phyloP scores from a whole-genome alignment of 1,140 invertebrate genomes.

The Arion vulgaris region DNA sequence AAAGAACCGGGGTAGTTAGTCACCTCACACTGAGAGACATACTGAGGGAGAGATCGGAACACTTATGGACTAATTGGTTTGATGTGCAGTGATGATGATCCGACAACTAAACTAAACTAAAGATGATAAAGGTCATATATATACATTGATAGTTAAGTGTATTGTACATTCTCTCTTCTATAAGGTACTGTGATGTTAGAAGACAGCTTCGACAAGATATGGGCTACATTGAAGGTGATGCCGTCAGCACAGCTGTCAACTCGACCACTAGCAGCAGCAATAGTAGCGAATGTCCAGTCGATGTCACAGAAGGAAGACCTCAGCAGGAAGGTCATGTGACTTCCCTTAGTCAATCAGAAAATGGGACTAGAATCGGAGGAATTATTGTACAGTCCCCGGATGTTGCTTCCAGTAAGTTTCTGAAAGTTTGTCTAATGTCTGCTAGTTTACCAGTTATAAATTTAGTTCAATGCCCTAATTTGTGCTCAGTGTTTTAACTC shows the following conservation, averaged over 20 bases:
- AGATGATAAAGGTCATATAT: too few species aligned
- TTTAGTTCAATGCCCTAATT: background rate
- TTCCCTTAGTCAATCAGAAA: constrained; percentile 29
- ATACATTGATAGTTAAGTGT: too few species aligned
- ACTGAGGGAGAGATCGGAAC: too few species aligned
- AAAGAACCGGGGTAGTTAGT: too few species aligned
- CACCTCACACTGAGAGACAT: too few species aligned
- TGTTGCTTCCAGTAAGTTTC: constrained; percentile 34
- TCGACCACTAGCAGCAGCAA: constrained; percentile 26
- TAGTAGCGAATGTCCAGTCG: constrained; percentile 17
- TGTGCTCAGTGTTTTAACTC: too few species aligned
- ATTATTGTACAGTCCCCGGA: constrained; percentile 30
- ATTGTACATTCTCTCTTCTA: too few species aligned
- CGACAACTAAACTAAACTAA: too few species aligned
- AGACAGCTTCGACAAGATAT: constrained; percentile 55
- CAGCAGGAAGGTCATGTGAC: constrained; percentile 40
- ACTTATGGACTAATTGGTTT: too few species aligned
- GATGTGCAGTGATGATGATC: too few species aligned
- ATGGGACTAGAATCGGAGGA: background rate
- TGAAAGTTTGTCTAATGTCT: background rate
- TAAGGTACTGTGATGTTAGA: constrained; percentile 63
- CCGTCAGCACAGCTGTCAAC: constrained; percentile 4
- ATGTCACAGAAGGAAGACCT: background rate
- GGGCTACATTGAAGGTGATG: constrained; percentile 50
- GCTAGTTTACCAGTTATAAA: background rate